Evolutionary conservation across 2,888 invertebrate genomes (phyloP).

Genomic region (Melipona bicolor): DNA sequence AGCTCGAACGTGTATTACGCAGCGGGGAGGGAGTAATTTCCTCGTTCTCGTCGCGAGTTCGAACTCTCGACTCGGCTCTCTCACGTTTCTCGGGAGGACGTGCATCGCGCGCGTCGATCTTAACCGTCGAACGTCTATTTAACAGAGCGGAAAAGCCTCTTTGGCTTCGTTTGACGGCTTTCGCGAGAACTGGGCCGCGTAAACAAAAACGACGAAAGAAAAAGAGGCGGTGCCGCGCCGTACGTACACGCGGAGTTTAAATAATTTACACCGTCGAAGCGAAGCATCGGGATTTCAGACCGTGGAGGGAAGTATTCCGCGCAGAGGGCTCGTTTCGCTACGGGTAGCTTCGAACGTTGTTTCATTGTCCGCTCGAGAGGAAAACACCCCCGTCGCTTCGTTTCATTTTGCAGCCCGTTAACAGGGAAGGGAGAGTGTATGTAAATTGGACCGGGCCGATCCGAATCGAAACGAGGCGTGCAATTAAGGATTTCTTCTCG

Average conservation of each 20-base stretch:
- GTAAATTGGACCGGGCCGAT: constrained; percentile 13
- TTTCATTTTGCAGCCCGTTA: neutral
- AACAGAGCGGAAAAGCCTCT: constrained; percentile 70
- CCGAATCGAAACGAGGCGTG: constrained; percentile 20
- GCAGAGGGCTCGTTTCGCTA: neutral
- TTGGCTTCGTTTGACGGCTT: constrained; percentile 66
- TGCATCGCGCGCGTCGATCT: constrained; percentile 6
- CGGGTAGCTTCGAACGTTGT: neutral
- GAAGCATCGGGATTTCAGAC: constrained; percentile 22
- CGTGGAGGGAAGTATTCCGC: neutral
- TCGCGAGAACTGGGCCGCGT: constrained; percentile 45
- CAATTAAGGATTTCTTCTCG: constrained; percentile 37
- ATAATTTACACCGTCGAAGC: constrained; percentile 22
- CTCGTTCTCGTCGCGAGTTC: neutral
- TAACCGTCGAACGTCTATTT: constrained; percentile 49
- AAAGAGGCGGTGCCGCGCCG: neutral
- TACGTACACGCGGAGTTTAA: constrained; percentile 1
- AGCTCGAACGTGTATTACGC: neutral
- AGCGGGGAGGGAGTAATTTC: neutral
- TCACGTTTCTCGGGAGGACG: neutral
- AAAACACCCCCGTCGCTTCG: neutral
- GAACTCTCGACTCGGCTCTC: neutral
- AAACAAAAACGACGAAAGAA: constrained; percentile 53
- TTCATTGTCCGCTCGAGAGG: constrained; percentile 16
- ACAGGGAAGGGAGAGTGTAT: constrained; percentile 1